Evolutionary conservation across 2,113 vertebrate genomes (phyloP).

Genomic region (Lepus americanus): DNA sequence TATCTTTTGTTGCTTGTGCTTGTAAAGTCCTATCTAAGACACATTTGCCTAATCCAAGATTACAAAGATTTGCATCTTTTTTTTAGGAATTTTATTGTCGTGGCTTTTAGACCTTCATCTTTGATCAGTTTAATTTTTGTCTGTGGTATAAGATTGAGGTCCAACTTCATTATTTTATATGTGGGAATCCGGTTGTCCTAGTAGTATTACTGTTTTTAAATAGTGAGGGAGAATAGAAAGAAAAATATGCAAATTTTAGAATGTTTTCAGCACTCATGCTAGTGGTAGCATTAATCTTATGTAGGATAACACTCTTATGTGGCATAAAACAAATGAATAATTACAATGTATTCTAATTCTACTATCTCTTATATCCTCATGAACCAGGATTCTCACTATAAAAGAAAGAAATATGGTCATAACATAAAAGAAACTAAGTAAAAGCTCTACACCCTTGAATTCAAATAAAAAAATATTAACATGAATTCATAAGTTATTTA

Average conservation of each 20-base stretch:
- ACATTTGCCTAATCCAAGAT: not conserved
- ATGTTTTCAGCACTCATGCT: not conserved
- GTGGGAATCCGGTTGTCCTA: not conserved
- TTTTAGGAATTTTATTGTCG: not conserved
- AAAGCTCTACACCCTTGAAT: not conserved
- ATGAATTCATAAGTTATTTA: slow-evolving; percentile 25
- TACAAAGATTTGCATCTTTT: not conserved
- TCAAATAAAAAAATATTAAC: slow-evolving; percentile 15
- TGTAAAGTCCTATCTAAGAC: not conserved
- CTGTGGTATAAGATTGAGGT: not conserved
- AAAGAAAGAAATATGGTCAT: not conserved
- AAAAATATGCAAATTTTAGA: not conserved
- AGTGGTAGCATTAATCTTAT: not conserved
- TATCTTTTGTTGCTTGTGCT: not conserved
- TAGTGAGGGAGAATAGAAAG: not conserved
- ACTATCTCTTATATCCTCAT: not conserved
- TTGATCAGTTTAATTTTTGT: not conserved
- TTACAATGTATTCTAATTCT: not conserved
- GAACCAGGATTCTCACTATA: not conserved
- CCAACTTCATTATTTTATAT: not conserved
- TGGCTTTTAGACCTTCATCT: not conserved
- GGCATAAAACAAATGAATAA: not conserved
- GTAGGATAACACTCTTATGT: not conserved
- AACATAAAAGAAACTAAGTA: not conserved
- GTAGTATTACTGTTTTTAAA: not conserved